phyloP scores from a whole-genome alignment of 2,113 vertebrate genomes.

The Cacatua alba region DNA sequence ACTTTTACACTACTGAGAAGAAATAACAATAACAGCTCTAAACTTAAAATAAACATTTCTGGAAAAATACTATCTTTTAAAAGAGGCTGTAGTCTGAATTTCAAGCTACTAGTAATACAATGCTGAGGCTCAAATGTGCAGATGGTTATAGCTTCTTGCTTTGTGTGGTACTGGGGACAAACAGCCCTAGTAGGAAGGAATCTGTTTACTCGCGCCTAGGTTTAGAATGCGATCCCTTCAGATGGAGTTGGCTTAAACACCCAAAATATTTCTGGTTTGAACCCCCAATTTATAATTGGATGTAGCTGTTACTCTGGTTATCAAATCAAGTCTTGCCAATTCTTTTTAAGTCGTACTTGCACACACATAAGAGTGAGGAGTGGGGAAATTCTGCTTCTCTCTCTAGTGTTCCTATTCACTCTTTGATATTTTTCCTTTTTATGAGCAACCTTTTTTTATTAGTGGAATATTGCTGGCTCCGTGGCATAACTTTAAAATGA shows the following conservation, averaged over 20 bases:
- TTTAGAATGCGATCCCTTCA: not conserved
- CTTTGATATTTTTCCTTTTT: conserved; percentile 43
- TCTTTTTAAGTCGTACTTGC: not conserved
- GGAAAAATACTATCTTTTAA: conserved; percentile 74
- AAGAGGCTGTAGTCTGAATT: conserved; percentile 64
- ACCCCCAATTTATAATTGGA: not conserved
- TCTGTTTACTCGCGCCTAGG: not conserved
- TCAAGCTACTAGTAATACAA: conserved; percentile 60
- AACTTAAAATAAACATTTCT: conserved; percentile 79
- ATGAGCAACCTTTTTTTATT: conserved; percentile 33
- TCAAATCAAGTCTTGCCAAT: not conserved
- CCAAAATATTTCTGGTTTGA: not conserved
- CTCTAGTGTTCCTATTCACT: not conserved
- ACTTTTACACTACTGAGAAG: conserved; percentile 75
- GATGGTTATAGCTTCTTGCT: conserved; percentile 20
- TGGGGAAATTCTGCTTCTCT: conserved; percentile 10
- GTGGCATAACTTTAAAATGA: conserved; percentile 37
- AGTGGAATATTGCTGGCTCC: conserved; percentile 51
- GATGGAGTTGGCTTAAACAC: not conserved
- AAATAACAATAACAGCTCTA: conserved; percentile 78
- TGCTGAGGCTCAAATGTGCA: conserved; percentile 10
- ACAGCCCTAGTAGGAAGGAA: not conserved
- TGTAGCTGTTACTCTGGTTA: not conserved
- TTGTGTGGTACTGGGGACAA: not conserved
- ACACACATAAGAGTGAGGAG: not conserved